These are phyloP conservation scores for Tachina fera DNA, from an alignment of 2,888 invertebrate genomes.

Conservation along the genomic window DNA sequence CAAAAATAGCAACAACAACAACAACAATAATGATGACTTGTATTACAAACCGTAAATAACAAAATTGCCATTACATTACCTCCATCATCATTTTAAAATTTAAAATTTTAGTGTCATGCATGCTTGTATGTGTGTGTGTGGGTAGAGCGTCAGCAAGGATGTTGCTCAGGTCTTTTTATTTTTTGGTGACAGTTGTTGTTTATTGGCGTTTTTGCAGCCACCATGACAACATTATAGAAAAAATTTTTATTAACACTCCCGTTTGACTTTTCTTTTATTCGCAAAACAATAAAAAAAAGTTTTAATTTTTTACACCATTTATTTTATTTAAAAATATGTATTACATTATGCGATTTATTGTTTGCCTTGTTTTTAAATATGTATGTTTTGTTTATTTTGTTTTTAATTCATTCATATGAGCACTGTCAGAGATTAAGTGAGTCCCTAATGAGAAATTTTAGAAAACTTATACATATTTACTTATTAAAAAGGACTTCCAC, in stretches of 20 bases:
- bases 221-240: constrained; percentile 80
- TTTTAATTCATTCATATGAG: constrained; percentile 24
- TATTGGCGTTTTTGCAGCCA: constrained; percentile 79
- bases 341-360: constrained; percentile 31
- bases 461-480: not conserved
- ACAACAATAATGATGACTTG: constrained; percentile 40
- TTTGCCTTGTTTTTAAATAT: constrained; percentile 6
- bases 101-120: constrained; percentile 31
- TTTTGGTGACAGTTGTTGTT: constrained; percentile 82
- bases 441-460: constrained; percentile 27
- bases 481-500: no score
- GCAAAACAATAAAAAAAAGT: constrained; percentile 39
- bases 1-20: not conserved
- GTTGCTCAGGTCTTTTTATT: not conserved
- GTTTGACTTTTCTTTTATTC: not conserved
- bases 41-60: constrained; percentile 66
- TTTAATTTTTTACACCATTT: constrained; percentile 67
- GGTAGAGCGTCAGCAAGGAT: not conserved
- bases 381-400: not conserved
- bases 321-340: constrained; percentile 42
- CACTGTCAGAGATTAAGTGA: not conserved
- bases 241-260: constrained; percentile 56
- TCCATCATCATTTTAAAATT: constrained; percentile 45
- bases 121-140: constrained; percentile 45
- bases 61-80: constrained; percentile 26